phyloP scores from a whole-genome alignment of 2,797 vertebrate species.

The Amazona ochrocephala region DNA sequence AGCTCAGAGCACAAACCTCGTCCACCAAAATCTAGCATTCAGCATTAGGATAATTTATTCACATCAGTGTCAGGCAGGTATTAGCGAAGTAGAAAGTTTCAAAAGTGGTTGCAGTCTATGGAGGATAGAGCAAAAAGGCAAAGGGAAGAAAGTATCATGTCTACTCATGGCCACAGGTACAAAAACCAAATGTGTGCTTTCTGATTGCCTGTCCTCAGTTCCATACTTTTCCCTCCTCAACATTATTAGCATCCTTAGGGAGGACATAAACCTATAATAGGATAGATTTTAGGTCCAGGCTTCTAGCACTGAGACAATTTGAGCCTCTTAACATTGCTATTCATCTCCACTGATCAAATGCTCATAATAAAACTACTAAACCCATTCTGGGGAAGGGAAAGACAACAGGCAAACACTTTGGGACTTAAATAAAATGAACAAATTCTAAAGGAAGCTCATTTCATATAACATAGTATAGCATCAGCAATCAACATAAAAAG shows the following conservation, averaged over 20 bases:
- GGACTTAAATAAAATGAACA: not conserved
- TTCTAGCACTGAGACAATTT: not conserved
- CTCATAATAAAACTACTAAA: constrained; percentile 6
- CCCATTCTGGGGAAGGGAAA: not conserved
- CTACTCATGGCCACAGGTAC: not conserved
- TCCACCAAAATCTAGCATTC: not conserved
- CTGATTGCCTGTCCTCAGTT: not conserved
- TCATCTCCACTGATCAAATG: constrained; percentile 19
- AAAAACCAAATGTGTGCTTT: not conserved
- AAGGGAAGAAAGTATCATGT: not conserved
- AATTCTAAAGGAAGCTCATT: constrained; percentile 32
- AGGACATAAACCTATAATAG: constrained; percentile 14
- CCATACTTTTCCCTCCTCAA: not conserved
- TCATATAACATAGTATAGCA: constrained; percentile 9
- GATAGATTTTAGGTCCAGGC: constrained; percentile 13
- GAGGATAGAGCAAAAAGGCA: not conserved
- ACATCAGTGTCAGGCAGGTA: not conserved
- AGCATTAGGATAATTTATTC: not conserved
- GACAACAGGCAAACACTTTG: not conserved
- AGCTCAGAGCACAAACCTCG: not conserved
- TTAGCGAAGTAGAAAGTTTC: not conserved
- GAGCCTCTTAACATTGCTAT: not conserved
- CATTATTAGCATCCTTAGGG: not conserved
- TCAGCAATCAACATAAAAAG: constrained; percentile 43
- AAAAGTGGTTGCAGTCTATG: not conserved